A percentile compares a stretch with the other conserved stretches of the same genome.
These are phyloP conservation scores for Actenoides lindsayi DNA, from an alignment of 2,113 vertebrate species.

Conservation along the genomic window DNA sequence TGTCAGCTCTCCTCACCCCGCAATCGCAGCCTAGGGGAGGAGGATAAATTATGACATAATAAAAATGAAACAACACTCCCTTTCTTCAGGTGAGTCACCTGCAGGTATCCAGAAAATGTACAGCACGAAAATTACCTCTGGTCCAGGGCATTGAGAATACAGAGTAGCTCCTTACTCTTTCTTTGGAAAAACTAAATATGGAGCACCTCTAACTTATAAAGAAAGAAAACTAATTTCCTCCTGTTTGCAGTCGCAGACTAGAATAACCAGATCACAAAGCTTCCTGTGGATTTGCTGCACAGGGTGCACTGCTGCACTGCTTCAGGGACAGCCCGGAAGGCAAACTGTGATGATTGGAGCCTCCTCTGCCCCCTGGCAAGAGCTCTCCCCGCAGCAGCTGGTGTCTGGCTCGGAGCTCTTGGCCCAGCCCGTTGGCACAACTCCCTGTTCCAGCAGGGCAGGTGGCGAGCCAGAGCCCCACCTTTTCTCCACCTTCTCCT, in stretches of 20 bases:
- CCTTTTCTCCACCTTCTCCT: neutral
- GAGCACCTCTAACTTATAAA: neutral
- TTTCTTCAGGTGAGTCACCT: constrained; percentile 28
- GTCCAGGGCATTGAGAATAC: neutral
- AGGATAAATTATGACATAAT: neutral
- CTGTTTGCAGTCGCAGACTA: neutral
- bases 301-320: fast-evolving
- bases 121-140: neutral
- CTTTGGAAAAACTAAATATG: neutral
- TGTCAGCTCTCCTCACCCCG: neutral
- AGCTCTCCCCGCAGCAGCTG: neutral
- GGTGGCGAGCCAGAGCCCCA: neutral
- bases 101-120: constrained; percentile 12
- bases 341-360: neutral
- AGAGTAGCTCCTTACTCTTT: neutral
- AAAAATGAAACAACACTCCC: neutral
- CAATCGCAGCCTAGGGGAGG: neutral
- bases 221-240: neutral
- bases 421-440: neutral
- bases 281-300: neutral
- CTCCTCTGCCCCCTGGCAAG: neutral
- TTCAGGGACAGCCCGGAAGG: neutral
- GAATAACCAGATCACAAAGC: neutral
- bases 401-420: neutral
- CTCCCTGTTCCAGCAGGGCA: neutral